phyloP scores from a whole-genome alignment of 2,888 invertebrate genomes.

The Drosophila merina region DNA sequence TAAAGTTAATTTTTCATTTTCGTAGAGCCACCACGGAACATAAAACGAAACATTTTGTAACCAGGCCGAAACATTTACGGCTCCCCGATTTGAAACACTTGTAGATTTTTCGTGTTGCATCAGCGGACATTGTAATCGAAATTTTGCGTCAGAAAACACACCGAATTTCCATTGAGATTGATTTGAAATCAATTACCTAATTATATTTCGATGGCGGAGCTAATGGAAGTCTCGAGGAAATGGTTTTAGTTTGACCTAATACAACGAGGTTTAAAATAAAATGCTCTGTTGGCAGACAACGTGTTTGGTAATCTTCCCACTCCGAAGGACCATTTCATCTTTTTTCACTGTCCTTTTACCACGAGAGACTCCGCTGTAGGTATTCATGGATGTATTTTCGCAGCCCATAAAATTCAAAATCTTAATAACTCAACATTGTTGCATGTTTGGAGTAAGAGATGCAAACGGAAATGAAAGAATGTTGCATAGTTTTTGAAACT shows the following conservation, averaged over 20 bases:
- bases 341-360: no score
- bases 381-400: slow-evolving; percentile 7
- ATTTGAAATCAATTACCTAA: slow-evolving; percentile 31
- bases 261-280: no score
- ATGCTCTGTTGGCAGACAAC: no score
- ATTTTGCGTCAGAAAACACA: slow-evolving; percentile 44
- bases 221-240: no score
- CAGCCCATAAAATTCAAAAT: slow-evolving; percentile 34
- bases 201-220: slow-evolving; percentile 7
- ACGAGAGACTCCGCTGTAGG: neutral
- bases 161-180: slow-evolving; percentile 56
- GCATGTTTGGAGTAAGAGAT: slow-evolving; percentile 8
- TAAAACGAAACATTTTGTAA: slow-evolving; percentile 47
- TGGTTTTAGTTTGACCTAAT: no score
- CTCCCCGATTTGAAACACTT: slow-evolving; percentile 39
- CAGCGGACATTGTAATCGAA: slow-evolving; percentile 55
- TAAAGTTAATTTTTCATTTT: slow-evolving; percentile 42
- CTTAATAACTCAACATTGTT: slow-evolving; percentile 39
- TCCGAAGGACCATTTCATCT: no score
- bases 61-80: slow-evolving; percentile 22
- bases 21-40: slow-evolving; percentile 33
- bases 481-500: slow-evolving; percentile 28
- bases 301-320: no score
- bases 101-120: slow-evolving; percentile 47
- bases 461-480: slow-evolving; percentile 29